Base-by-base conservation (phyloP, 2,797 vertebrate genomes). In the Cyclura pinguis region DNA sequence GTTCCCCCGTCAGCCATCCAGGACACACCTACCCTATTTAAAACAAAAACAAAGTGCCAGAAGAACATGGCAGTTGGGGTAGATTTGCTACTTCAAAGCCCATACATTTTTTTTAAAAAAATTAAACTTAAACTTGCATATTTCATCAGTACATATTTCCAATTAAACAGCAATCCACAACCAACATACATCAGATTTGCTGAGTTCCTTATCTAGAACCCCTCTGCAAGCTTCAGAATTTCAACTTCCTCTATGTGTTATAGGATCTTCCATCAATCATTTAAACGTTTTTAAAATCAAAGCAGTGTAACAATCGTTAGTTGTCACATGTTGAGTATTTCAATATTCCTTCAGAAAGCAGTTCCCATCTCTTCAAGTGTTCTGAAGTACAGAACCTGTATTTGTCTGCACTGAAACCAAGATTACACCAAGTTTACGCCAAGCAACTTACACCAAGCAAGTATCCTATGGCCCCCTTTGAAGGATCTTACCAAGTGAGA, bases 311-410 rank as follows among this genome's bases (percentile, higher is more conserved):
- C n/a, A 62, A 57, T 32, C 16, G 57, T 29, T 67, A 67, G 59
- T 24, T 67, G 14, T 74, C 38, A 74, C 3, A 52, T n/a, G 29
- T 6, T 50, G 18, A 35, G 16, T 35, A 82, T 81, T 74, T 86
- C 86, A 73, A 24, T 81, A 50, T 82, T 90, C 42, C 67, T 90
- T 52, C 24, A 64, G 55, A 22, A 90, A 74, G 22, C 13, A 81
- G 13, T 50, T 16, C 13, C 22, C 32, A 78, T 64, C 38, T 86
- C 32, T 55, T 29, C 74, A 67, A 42, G 10, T 9, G 6, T 64
- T 32, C 20, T 74, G 16, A 78, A 85, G 14, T 38, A 57, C 6
- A 9, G 12, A 80, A 64, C 6, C 35, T 80, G n/a, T 8, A n/a
- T 80, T 72, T 0, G 38, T 42, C 42, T 80, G 32, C 14, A 18